Evolutionary conservation across 2,113 vertebrate genomes (phyloP).

Genomic region (Sorex araneus): DNA sequence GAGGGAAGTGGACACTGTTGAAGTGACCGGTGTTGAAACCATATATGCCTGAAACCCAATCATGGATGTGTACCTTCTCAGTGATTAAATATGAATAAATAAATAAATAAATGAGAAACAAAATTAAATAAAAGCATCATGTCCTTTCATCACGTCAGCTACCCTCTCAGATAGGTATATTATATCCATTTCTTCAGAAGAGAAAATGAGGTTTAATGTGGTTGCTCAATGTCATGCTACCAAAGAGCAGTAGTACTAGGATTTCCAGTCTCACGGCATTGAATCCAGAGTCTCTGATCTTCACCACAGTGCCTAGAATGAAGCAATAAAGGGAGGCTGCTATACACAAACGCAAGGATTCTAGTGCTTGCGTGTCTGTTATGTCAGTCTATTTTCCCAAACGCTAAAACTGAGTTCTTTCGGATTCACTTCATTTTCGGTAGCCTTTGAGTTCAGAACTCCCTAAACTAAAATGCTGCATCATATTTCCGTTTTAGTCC

Average conservation of each 20-base stretch:
- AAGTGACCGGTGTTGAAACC: too few relatives aligned
- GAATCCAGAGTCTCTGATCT: background rate
- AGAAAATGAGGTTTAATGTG: background rate
- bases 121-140: background rate
- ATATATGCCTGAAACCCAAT: too few relatives aligned
- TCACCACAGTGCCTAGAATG: background rate
- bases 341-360: background rate
- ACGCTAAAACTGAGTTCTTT: background rate
- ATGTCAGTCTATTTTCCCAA: background rate
- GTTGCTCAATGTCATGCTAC: background rate
- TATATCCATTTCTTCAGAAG: background rate
- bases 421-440: background rate
- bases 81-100: too few relatives aligned
- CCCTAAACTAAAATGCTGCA: background rate
- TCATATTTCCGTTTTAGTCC: background rate
- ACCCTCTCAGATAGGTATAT: background rate
- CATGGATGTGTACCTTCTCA: too few relatives aligned
- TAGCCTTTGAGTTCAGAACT: background rate
- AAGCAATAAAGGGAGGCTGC: background rate
- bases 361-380: background rate
- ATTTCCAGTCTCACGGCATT: background rate
- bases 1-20: too few relatives aligned
- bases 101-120: too few relatives aligned
- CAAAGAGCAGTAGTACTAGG: background rate
- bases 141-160: slow-evolving; percentile 22